Evolutionary conservation across 2,888 invertebrate species (phyloP).

Genomic region (Copidosoma aretas): DNA sequence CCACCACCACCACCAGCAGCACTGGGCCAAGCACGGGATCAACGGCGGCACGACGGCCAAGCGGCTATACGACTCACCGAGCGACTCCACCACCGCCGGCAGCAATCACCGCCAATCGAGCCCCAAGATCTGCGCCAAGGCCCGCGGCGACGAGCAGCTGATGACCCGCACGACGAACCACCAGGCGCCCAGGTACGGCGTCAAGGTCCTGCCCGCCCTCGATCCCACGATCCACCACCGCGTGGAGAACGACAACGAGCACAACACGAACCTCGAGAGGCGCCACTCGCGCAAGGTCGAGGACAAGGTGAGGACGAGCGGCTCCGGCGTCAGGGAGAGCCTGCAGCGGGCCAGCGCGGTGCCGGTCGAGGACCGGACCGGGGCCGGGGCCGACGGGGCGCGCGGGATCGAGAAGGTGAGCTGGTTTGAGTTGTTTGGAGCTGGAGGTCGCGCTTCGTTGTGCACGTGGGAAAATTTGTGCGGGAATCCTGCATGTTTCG

Average conservation of each 20-base stretch:
- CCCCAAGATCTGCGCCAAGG: constrained; percentile 53
- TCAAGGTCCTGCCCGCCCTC: constrained; percentile 67
- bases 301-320: no score
- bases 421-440: constrained; percentile 45
- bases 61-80: constrained; percentile 62
- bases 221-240: constrained; percentile 57
- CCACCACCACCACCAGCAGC: background rate
- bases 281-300: constrained; percentile 55
- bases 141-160: constrained; percentile 45
- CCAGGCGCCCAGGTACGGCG: constrained; percentile 72
- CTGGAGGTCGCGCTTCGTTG: no score
- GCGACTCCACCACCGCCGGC: constrained; percentile 63
- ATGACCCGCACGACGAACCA: constrained; percentile 45
- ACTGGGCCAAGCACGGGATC: constrained; percentile 58
- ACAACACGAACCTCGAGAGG: constrained; percentile 60
- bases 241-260: constrained; percentile 60
- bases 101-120: constrained; percentile 57
- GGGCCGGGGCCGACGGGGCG: constrained; percentile 36
- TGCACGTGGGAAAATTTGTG: no score
- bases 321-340: no score
- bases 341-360: constrained; percentile 38
- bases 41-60: constrained; percentile 47
- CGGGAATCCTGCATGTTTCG: no score
- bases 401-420: constrained; percentile 42
- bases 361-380: no score